Percentiles rank a stretch among this genome's conserved stretches.
Conservation (phyloP, 2,797 vertebrate genomes). For the Miopithecus talapoin region DNA sequence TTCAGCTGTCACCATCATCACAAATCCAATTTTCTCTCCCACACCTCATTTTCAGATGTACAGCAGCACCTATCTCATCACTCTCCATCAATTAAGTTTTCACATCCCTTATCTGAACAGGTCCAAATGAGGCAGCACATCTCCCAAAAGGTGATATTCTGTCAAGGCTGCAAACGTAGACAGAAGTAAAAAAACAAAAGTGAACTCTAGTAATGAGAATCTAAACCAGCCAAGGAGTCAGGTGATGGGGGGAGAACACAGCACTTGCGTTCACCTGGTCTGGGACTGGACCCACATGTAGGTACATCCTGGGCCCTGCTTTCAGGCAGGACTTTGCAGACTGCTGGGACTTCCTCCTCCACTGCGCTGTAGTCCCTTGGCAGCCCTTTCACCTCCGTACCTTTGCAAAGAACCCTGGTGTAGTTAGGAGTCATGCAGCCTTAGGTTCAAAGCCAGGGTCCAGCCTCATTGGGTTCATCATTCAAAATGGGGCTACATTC, state of each 20-base stretch:
- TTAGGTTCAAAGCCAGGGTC: not conserved
- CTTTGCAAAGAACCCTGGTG: not conserved
- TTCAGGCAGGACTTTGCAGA: not conserved
- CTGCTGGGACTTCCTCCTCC: not conserved
- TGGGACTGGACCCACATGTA: not conserved
- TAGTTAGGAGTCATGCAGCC: not conserved
- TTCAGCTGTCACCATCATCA: not conserved
- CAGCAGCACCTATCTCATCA: not conserved
- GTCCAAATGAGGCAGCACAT: conserved; percentile 61
- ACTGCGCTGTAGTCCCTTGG: not conserved
- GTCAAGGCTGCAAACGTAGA: conserved; percentile 66
- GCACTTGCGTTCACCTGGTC: no score
- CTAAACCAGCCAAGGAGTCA: not conserved
- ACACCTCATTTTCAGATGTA: conserved; percentile 46
- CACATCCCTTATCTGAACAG: conserved; percentile 72
- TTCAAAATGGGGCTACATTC: not conserved
- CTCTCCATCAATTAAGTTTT: conserved; percentile 72
- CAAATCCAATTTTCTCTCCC: conserved; percentile 43
- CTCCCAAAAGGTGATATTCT: conserved; percentile 71
- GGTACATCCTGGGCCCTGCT: not conserved
- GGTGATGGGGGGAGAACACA: rapidly evolving
- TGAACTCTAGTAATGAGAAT: not conserved
- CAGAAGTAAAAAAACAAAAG: conserved; percentile 32
- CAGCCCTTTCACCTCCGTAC: not conserved
- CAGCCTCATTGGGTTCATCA: not conserved